Conservation (phyloP, 2,113 vertebrate genomes). For the Danionella cerebrum region DNA sequence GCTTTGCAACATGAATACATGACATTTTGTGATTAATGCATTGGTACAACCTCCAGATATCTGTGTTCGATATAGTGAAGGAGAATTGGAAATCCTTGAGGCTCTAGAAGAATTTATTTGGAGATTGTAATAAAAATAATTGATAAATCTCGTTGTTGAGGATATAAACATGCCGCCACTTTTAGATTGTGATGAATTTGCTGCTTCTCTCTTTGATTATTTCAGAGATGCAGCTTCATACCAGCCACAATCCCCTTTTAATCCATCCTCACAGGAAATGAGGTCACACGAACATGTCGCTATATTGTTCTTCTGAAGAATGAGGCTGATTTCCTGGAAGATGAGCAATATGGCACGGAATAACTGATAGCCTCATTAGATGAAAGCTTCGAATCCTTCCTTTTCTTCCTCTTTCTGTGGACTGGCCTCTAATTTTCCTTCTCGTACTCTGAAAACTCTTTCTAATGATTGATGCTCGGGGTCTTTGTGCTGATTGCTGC, state of each 20-base stretch:
- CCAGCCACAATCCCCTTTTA: constrained; percentile 1
- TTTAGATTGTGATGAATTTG: background rate
- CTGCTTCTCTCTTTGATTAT: constrained; percentile 16
- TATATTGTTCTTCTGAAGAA: background rate
- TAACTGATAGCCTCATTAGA: constrained; percentile 19
- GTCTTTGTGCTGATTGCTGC: background rate
- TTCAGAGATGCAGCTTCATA: background rate
- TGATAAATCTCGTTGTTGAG: too few species aligned
- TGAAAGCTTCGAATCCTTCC: background rate
- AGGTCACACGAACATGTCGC: background rate
- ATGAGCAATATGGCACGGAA: constrained; percentile 2
- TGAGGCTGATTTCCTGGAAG: constrained; percentile 10
- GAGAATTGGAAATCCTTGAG: too few species aligned
- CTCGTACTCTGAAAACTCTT: background rate
- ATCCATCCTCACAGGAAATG: background rate
- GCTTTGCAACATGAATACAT: too few species aligned
- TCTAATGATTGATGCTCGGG: background rate
- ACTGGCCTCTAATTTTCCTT: background rate
- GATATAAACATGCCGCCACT: too few species aligned
- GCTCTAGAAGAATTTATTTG: too few species aligned
- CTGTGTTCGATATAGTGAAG: too few species aligned
- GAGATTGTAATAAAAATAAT: too few species aligned
- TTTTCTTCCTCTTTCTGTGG: background rate
- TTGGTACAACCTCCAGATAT: too few species aligned
- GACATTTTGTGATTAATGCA: too few species aligned